Evolutionary conservation across 2,113 vertebrate species (phyloP).

Genomic region (Atrichornis clamosus): DNA sequence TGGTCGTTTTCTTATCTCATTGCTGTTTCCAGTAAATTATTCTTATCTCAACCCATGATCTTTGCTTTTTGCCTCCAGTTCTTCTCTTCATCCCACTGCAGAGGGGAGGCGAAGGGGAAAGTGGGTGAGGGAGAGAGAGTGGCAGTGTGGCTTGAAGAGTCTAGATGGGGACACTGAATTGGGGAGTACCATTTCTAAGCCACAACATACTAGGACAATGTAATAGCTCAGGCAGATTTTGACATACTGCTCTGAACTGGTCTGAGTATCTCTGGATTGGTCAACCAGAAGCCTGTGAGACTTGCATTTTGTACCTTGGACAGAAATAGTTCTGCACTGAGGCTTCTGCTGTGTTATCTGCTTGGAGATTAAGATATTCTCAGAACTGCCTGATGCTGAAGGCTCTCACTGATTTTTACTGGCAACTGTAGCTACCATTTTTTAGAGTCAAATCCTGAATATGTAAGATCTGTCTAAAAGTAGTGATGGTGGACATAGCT

Average conservation of each 20-base stretch:
- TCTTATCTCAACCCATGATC: neutral
- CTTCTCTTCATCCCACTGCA: fast-evolving
- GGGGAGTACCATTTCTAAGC: neutral
- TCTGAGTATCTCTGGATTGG: neutral
- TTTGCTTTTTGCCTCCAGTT: neutral
- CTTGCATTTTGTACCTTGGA: neutral
- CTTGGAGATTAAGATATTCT: neutral
- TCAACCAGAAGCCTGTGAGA: neutral
- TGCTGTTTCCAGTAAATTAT: neutral
- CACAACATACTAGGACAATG: neutral
- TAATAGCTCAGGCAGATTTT: neutral
- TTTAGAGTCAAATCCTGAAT: neutral
- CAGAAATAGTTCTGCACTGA: neutral
- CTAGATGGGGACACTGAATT: fast-evolving
- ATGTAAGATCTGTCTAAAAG: neutral
- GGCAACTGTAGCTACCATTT: neutral
- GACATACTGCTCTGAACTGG: neutral
- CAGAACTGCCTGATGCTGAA: neutral
- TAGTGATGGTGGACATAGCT: neutral
- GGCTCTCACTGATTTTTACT: neutral
- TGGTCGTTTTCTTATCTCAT: neutral
- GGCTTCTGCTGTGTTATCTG: neutral
- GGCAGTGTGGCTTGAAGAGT: neutral
- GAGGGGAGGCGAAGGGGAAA: neutral
- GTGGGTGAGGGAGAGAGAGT: fast-evolving